A percentile compares a stretch with the other conserved stretches of the same genome.
Conservation (phyloP, 1,140 invertebrate species). For the Drosophila tani region DNA sequence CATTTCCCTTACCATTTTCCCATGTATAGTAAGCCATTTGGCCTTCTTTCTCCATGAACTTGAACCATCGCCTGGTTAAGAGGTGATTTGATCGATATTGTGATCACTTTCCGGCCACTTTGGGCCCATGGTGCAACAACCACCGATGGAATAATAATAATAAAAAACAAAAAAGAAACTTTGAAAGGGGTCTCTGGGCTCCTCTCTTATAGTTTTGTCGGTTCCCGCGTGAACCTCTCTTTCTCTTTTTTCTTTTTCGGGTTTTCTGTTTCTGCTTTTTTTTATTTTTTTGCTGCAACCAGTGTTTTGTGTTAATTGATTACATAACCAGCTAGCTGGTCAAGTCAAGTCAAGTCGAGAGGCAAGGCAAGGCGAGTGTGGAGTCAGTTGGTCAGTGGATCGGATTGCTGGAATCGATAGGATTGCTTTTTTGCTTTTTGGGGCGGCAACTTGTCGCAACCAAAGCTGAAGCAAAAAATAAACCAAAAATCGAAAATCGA, state of each 20-base stretch:
- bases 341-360: slow-evolving; percentile 8
- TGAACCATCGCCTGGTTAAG: slow-evolving; percentile 22
- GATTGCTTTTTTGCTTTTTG: slow-evolving; percentile 39
- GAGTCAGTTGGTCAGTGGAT: slow-evolving; percentile 44
- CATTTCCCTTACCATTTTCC: slow-evolving; percentile 9
- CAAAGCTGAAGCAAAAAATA: slow-evolving; percentile 24
- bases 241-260: slow-evolving; percentile 23
- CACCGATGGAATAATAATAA: slow-evolving; percentile 36
- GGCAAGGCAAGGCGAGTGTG: background rate
- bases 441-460: slow-evolving; percentile 54
- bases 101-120: slow-evolving; percentile 35
- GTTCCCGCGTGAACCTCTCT: background rate
- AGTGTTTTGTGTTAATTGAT: slow-evolving; percentile 76
- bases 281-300: slow-evolving; percentile 28
- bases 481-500: slow-evolving; percentile 15
- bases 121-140: slow-evolving; percentile 33
- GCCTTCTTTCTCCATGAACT: slow-evolving; percentile 28
- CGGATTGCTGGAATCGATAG: slow-evolving; percentile 53
- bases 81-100: slow-evolving; percentile 12
- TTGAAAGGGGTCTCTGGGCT: slow-evolving; percentile 14
- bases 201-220: slow-evolving; percentile 20
- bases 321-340: slow-evolving; percentile 61
- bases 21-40: too few relatives aligned
- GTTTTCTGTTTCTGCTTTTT: slow-evolving; percentile 18
- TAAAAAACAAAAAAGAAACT: slow-evolving; percentile 43